A percentile compares a stretch with the other conserved stretches of the same genome.
Conservation (phyloP, 2,113 vertebrate species). For the Archocentrus centrarchus region DNA sequence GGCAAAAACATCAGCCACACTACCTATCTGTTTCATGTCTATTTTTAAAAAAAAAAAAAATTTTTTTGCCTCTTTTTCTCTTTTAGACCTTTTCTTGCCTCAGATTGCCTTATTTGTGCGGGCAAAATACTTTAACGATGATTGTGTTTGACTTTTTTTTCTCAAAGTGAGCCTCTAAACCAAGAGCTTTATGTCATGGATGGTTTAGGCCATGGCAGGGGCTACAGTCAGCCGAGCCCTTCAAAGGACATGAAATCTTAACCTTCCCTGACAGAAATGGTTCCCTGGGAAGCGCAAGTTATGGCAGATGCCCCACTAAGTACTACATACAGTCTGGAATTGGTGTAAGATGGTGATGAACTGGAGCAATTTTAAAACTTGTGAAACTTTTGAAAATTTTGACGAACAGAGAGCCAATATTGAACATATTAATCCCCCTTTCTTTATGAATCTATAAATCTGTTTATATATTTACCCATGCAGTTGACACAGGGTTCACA, state of each 20-base stretch:
- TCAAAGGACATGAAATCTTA: constrained; percentile 22
- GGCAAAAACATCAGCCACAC: background rate
- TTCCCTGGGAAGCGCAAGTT: background rate
- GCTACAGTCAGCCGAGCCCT: constrained; percentile 1
- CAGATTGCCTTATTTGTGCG: background rate
- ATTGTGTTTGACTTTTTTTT: constrained; percentile 11
- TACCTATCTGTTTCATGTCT: background rate
- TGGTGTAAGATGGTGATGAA: background rate
- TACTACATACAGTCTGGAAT: background rate
- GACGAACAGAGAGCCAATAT: background rate
- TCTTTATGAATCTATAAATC: background rate
- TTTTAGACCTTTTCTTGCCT: background rate
- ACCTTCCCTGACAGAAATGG: background rate
- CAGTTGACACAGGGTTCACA: background rate
- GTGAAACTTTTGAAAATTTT: background rate
- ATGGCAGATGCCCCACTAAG: background rate
- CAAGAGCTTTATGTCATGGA: constrained; percentile 3
- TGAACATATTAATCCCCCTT: background rate
- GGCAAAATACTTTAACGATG: background rate
- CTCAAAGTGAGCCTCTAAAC: background rate
- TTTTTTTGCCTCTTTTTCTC: background rate
- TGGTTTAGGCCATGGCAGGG: background rate
- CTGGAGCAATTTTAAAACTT: rapidly evolving
- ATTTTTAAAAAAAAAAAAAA: too few relatives aligned
- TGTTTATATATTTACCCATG: background rate